Evolutionary conservation across 1,140 invertebrate species (phyloP), one percentile per base, ranked within the genome.

Genomic region (Drosophila persimilis): DNA sequence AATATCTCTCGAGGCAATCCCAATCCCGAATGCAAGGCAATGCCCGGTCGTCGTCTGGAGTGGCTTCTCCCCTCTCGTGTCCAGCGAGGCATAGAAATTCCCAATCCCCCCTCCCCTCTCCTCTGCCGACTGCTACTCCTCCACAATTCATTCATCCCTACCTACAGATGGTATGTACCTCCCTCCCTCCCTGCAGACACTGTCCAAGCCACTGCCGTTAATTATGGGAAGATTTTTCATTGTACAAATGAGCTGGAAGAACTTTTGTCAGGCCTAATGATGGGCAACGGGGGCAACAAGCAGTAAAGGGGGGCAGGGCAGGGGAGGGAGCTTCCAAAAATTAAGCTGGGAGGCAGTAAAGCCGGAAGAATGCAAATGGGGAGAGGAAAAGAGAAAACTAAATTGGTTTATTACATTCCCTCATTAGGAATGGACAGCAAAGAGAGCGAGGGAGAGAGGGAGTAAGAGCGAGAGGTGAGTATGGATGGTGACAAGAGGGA

Each of bases 241-340:
- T 73, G 83, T 88, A 86, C 78, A 76, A 88, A 83, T 86, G 83
- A 86, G 81, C 64, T 70, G 80, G 77, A 65, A 71, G 65, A 80
- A 86, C 83, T 85, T 86, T 85, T 88, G 83, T 88, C 81, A 81
- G 81, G 77, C 73, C 80, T 86, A 86, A 85, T 85, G 83, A 88
- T 88, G 78, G 74, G 78, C 69, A 75, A 66, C 54, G 67, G 47
- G 64, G 43, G 43, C 50, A 31, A 54, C 53, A 50, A 29, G 41
- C 53, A 24, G 43, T 43, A 26, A 5, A 26, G 24, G 5, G 17
- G 17, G 17, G 17, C 17, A 17, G 17, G 17, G 17, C 17, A 26
- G 46, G 66, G 63, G 20, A 53, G 39, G 44, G 63, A 86, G 80
- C 80, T 85, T 80, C 76, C 81, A 81, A 85, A 85, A 66, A 80